A percentile compares a stretch with the other conserved stretches of the same genome.
Evolutionary conservation across 1,140 invertebrate genomes (phyloP).

Genomic region (Drosophila suzukii): DNA sequence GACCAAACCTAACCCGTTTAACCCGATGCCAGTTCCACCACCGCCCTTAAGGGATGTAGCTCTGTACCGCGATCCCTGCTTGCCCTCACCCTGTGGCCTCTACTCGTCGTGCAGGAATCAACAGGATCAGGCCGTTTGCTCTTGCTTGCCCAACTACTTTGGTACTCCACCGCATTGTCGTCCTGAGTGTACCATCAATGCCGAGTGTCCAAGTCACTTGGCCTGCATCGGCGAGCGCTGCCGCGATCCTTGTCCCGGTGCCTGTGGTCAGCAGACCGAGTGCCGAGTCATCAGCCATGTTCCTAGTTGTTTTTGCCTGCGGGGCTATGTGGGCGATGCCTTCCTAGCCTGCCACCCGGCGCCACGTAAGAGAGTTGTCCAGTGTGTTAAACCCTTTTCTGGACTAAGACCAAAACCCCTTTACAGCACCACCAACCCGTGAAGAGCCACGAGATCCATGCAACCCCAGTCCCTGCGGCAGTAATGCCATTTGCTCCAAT

Average conservation of each 20-base stretch:
- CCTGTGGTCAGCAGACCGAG: slow-evolving; percentile 92
- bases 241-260: slow-evolving; percentile 90
- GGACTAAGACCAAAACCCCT: slow-evolving; percentile 3
- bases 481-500: slow-evolving; percentile 89
- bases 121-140: slow-evolving; percentile 89
- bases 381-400: neutral
- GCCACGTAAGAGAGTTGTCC: slow-evolving; percentile 75
- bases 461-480: slow-evolving; percentile 76
- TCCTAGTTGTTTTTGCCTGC: slow-evolving; percentile 90
- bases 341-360: slow-evolving; percentile 88
- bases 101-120: slow-evolving; percentile 90
- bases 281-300: slow-evolving; percentile 94
- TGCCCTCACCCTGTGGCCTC: slow-evolving; percentile 91
- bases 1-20: slow-evolving; percentile 14
- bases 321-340: slow-evolving; percentile 91
- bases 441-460: slow-evolving; percentile 86
- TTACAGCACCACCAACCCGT: slow-evolving; percentile 56
- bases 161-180: slow-evolving; percentile 91
- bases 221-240: slow-evolving; percentile 90
- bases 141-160: slow-evolving; percentile 89
- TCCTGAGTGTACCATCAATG: slow-evolving; percentile 90
- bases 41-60: slow-evolving; percentile 74
- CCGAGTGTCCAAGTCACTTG: slow-evolving; percentile 89
- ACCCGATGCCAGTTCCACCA: slow-evolving; percentile 38
- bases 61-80: slow-evolving; percentile 86